A percentile compares a stretch with the other conserved stretches of the same genome.
phyloP scores from a whole-genome alignment of 2,797 vertebrate species.

The Crossoptilon crossoptilon region DNA sequence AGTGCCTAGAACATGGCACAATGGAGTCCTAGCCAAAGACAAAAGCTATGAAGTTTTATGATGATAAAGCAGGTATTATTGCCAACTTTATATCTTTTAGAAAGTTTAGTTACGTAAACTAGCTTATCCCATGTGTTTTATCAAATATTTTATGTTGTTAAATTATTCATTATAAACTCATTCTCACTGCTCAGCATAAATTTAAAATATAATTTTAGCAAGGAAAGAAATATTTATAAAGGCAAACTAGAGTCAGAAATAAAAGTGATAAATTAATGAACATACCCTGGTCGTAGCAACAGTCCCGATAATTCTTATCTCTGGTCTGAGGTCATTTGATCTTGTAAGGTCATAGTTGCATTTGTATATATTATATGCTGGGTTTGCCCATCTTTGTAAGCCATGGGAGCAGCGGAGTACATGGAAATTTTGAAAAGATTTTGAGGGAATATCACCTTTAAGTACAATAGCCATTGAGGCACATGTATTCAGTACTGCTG shows the following conservation, averaged over 20 bases:
- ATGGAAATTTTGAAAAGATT: neutral
- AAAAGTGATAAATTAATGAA: constrained; percentile 48
- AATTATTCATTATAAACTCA: neutral
- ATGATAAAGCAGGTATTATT: constrained; percentile 49
- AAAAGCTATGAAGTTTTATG: constrained; percentile 28
- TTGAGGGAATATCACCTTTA: neutral
- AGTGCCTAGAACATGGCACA: constrained; percentile 13
- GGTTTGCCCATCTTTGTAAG: neutral
- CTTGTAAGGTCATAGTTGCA: neutral
- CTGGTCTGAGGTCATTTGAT: neutral
- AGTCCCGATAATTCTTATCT: neutral
- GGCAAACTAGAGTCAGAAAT: constrained; percentile 23
- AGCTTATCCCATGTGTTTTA: constrained; percentile 25
- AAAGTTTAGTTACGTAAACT: constrained; percentile 39
- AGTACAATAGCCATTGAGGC: neutral
- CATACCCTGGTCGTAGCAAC: neutral
- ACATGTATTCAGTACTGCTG: neutral
- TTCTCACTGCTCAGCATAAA: constrained; percentile 56
- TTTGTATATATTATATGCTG: neutral
- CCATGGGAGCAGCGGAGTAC: neutral
- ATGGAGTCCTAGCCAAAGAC: neutral
- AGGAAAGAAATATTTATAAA: constrained; percentile 58
- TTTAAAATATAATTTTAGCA: constrained; percentile 48
- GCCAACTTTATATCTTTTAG: neutral
- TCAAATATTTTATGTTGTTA: constrained; percentile 39